Evolutionary conservation across 2,797 vertebrate species (phyloP), one percentile per base, ranked within the genome.

Genomic region (Phoxinus dragarum): DNA sequence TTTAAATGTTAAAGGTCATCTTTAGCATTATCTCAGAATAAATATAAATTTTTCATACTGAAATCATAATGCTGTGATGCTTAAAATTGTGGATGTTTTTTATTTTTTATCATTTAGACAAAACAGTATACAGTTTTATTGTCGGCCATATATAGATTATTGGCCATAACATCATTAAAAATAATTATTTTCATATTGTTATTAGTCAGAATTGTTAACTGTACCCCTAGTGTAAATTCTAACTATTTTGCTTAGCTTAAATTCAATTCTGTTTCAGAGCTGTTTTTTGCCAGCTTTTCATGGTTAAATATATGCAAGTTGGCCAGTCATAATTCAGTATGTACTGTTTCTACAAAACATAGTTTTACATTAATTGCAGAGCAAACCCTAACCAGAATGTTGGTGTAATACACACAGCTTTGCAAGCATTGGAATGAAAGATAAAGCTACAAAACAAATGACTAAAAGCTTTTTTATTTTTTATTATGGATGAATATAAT

Each of bases 321-420:
- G 11, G 34, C 44, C 27, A 31, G n/a, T 52, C 16, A 34, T 27
- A 47, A 72, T 11, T 74, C 64, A 8, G 8, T 52, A 31, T 49
- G 17, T 47, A 49, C 47, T 31, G 71, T 49, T 49, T 44, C n/a
- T 49, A 49, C 2, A 16, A 44, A 44, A 44, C 14, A 27, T 27
- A 5, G 31, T 34, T 49, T 68, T 19, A 47, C 69, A 74, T 74
- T 17, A 52, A 21, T 38, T 76, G 11, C 21, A n/a, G 6, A 76
- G 21, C 49, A 76, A 38, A 38, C 49, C 74, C 19, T 56, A 56
- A 12, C 11, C 34, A 76, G 19, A 76, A 38, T 76, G 74, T 76
- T 14, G 23, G 49, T 38, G 49, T 9, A 78, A 78, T 42, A 78
- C 12, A 56, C 34, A 56, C 21, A 34, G 27, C 61, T 64, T 79